phyloP scores from a whole-genome alignment of 2,797 vertebrate species.

The Premnoplex brunnescens region DNA sequence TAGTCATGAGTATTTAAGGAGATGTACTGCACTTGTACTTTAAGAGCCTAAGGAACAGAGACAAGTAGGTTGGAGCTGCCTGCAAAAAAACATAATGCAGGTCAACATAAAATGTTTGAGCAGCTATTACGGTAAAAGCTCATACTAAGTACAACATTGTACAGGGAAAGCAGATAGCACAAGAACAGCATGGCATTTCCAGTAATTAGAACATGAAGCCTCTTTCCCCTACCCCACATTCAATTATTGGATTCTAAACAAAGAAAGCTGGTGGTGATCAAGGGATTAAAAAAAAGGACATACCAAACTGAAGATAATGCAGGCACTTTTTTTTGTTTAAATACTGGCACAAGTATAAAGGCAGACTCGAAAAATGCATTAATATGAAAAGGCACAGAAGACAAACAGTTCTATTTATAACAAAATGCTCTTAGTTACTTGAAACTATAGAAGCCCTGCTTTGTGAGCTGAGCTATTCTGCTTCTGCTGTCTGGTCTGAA shows the following conservation, averaged over 20 bases:
- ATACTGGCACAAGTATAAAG: background rate
- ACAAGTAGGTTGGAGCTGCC: background rate
- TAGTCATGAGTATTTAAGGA: background rate
- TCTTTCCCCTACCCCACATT: background rate
- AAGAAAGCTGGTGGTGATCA: background rate
- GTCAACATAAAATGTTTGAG: background rate
- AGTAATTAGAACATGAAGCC: background rate
- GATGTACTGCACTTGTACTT: background rate
- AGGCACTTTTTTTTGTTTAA: background rate
- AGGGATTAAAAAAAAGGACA: background rate
- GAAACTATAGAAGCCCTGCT: background rate
- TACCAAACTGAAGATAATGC: background rate
- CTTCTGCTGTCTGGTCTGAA: constrained; percentile 35
- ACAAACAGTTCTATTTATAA: background rate
- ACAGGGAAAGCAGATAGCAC: background rate
- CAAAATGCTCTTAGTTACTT: constrained; percentile 2
- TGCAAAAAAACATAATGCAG: background rate
- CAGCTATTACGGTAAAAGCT: background rate
- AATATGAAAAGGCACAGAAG: background rate
- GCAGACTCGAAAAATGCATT: background rate
- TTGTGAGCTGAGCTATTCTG: constrained; percentile 3
- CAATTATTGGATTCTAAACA: background rate
- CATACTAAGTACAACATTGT: background rate
- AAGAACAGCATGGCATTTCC: background rate
- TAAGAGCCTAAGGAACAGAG: background rate